Percentiles rank a stretch among this genome's conserved stretches.
Evolutionary conservation across 2,888 invertebrate species (phyloP).

Genomic region (Netelia fuscicornis): DNA sequence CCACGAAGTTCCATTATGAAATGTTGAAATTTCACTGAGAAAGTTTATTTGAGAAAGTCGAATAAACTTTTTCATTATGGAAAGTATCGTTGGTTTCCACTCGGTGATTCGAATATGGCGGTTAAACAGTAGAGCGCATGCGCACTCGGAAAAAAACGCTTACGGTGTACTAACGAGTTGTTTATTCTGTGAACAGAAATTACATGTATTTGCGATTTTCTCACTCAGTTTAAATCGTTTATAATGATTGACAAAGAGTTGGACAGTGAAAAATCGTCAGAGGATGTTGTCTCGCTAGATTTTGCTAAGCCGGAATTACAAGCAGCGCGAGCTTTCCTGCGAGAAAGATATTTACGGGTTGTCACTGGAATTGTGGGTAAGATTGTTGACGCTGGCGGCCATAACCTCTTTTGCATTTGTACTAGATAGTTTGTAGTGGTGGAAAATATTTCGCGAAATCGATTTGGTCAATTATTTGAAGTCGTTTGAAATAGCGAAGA

Average conservation of each 20-base stretch:
- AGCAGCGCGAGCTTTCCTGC: slow-evolving; percentile 83
- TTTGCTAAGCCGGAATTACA: slow-evolving; percentile 81
- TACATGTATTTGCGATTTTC: slow-evolving; percentile 4
- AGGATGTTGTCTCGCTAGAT: slow-evolving; percentile 67
- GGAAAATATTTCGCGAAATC: background rate
- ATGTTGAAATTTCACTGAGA: slow-evolving; percentile 50
- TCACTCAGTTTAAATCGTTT: background rate
- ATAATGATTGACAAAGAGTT: slow-evolving; percentile 69
- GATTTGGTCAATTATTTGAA: background rate
- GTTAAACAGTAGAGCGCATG: slow-evolving; percentile 10
- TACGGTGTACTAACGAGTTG: background rate
- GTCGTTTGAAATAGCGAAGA: background rate
- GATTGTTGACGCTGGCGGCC: slow-evolving; percentile 57
- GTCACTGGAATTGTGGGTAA: slow-evolving; percentile 84
- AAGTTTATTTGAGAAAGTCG: slow-evolving; percentile 40
- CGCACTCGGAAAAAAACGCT: slow-evolving; percentile 5
- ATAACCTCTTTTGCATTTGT: slow-evolving; percentile 28
- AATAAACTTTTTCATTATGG: background rate
- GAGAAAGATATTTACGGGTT: slow-evolving; percentile 84
- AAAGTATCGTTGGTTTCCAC: background rate
- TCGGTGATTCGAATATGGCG: slow-evolving; percentile 48
- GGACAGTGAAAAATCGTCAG: slow-evolving; percentile 48
- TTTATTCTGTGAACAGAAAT: slow-evolving; percentile 23
- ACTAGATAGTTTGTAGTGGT: background rate
- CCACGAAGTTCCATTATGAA: slow-evolving; percentile 11